Evolutionary conservation across 1,140 invertebrate species (phyloP), one percentile per base, ranked within the genome.

Genomic region (Heliconius congener): DNA sequence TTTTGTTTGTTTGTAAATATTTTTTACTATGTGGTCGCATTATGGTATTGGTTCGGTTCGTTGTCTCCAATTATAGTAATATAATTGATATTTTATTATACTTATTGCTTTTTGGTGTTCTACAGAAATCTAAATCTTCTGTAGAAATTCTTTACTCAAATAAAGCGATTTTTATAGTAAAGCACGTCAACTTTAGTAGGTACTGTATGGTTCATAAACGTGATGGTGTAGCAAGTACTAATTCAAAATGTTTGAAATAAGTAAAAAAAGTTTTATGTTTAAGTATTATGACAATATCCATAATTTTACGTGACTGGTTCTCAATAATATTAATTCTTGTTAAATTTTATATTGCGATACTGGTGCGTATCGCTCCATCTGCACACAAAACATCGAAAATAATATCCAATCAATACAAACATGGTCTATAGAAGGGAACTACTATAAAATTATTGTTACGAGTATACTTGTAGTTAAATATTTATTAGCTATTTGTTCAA

Each of bases 401-500:
- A 27, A 66, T 66, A 11, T 66, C 9, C 60, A 23, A 23, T 60
- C 55, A 60, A 60, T 60, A 60, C 55, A 60, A 60, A 60, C n/a
- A 60, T 23, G 19, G 8, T 60, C 55, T 66, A 16, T 66, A 66
- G 23, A 66, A 66, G 23, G 23, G 60, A 30, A 66, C 27, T 30
- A 30, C 23, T 60, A 60, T 66, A 66, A 27, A 66, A 66, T 30
- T 66, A 66, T 66, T 66, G 60, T 66, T 66, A 66, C 23, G 60
- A 66, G 23, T 66, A 9, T 66, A 66, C 23, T 66, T 66, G 60
- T 66, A 66, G 60, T 66, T 27, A 66, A 66, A 66, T 66, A 30
- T 66, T 66, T 66, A 66, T 66, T 66, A 66, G 60, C 60, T 66
- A 30, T 66, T 66, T 66, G 60, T 66, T 66, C 60, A 27, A 66